A percentile compares a stretch with the other conserved stretches of the same genome.
phyloP scores from a whole-genome alignment of 2,797 vertebrate genomes.

The Thripadectes ignobilis region DNA sequence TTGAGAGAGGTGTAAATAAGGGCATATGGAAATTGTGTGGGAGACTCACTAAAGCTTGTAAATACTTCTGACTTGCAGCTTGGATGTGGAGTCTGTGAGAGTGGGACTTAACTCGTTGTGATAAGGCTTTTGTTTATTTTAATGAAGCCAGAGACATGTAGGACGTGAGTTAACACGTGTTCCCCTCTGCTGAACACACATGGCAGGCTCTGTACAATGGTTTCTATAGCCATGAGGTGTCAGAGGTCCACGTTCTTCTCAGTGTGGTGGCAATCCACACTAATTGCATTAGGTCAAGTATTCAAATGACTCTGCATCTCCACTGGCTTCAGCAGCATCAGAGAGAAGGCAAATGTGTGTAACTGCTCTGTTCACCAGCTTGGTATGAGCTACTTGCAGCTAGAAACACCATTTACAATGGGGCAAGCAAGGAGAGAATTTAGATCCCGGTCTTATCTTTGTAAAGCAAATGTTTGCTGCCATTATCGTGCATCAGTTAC shows the following conservation, averaged over 20 bases:
- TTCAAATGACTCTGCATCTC: neutral
- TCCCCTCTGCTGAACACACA: neutral
- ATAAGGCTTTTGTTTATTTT: conserved; percentile 19
- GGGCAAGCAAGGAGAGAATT: neutral
- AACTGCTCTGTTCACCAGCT: neutral
- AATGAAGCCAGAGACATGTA: neutral
- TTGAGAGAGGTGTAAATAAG: conserved; percentile 75
- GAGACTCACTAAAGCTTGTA: conserved; percentile 51
- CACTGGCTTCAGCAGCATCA: neutral
- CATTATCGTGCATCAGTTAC: neutral
- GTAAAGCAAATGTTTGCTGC: neutral
- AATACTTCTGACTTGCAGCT: conserved; percentile 55
- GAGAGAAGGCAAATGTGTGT: neutral
- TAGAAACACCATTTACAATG: neutral
- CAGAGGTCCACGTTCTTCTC: neutral
- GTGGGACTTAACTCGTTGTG: conserved; percentile 14
- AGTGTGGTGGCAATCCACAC: neutral
- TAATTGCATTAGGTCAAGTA: neutral
- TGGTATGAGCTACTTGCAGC: neutral
- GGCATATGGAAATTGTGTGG: conserved; percentile 71
- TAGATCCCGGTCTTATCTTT: neutral
- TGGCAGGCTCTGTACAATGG: neutral
- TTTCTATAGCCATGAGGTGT: neutral
- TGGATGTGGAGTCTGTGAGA: conserved; percentile 21
- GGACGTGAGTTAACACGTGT: neutral